Conservation (phyloP, 2,888 invertebrate genomes). For the Caenorhabditis macrosperma region DNA sequence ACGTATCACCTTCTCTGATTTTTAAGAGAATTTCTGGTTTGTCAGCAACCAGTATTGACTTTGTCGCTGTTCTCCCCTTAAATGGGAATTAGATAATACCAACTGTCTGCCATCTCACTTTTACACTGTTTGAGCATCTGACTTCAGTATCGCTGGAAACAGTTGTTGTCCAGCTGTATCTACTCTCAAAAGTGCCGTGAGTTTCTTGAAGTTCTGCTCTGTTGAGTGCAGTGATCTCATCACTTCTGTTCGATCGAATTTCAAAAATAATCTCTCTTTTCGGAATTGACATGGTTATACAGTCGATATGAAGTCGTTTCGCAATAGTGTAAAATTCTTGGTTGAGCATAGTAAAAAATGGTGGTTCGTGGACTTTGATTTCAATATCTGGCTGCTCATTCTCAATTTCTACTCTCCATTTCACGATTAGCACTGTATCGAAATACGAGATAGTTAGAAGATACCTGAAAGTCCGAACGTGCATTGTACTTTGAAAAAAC, state of each 20-base stretch:
- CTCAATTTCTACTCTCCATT: slow-evolving; percentile 45
- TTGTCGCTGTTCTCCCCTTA: too few species aligned
- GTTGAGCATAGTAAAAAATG: slow-evolving; percentile 19
- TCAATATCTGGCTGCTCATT: slow-evolving; percentile 16
- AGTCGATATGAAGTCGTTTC: slow-evolving; percentile 30
- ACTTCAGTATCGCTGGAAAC: slow-evolving; percentile 45
- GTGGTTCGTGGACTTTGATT: slow-evolving; percentile 41
- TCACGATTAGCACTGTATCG: slow-evolving; percentile 35
- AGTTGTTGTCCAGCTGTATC: slow-evolving; percentile 36
- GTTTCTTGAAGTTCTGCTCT: slow-evolving; percentile 14
- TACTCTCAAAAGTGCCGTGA: slow-evolving; percentile 58
- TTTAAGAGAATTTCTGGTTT: neutral
- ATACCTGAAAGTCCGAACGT: slow-evolving; percentile 30
- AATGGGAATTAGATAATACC: too few species aligned
- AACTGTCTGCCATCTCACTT: neutral
- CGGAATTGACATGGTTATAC: slow-evolving; percentile 27
- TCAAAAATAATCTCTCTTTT: slow-evolving; percentile 13
- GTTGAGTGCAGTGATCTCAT: slow-evolving; percentile 1
- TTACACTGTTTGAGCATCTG: slow-evolving; percentile 27
- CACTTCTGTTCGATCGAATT: neutral
- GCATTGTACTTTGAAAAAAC: neutral
- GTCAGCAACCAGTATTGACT: neutral
- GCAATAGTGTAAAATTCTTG: slow-evolving; percentile 16
- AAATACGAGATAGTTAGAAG: slow-evolving; percentile 25
- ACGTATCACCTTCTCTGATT: neutral